Evolutionary conservation across 2,797 vertebrate species (phyloP).

Genomic region (Odontamblyopus lacepedii): DNA sequence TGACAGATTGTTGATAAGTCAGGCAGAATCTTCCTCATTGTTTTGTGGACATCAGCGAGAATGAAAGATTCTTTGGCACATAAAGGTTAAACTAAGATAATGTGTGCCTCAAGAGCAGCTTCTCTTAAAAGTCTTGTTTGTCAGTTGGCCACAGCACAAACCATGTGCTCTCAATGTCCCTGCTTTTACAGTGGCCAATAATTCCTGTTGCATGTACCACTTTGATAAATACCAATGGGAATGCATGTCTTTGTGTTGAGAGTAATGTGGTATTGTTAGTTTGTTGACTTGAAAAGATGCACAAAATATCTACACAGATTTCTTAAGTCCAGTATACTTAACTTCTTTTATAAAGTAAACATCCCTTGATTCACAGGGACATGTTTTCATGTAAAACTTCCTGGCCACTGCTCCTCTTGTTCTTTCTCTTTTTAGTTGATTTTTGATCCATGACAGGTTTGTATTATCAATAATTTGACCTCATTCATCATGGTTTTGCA

Average conservation of each 20-base stretch:
- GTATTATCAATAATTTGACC: slow-evolving; percentile 34
- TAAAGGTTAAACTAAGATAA: slow-evolving; percentile 1
- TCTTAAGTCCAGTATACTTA: background rate
- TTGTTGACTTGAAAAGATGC: background rate
- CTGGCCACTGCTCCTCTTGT: slow-evolving; percentile 14
- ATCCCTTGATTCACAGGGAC: background rate
- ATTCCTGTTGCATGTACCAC: slow-evolving; percentile 9
- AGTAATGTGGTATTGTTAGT: background rate
- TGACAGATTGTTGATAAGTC: slow-evolving; percentile 18
- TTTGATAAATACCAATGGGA: slow-evolving; percentile 15
- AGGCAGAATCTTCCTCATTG: slow-evolving; percentile 1
- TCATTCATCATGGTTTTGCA: slow-evolving; percentile 33
- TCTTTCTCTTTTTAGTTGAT: background rate
- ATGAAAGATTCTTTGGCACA: slow-evolving; percentile 5
- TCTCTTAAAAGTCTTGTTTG: slow-evolving; percentile 11
- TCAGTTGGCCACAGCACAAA: slow-evolving; percentile 15
- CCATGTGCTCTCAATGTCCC: slow-evolving; percentile 25
- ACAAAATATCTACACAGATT: background rate
- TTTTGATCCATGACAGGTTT: background rate
- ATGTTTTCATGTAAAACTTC: background rate
- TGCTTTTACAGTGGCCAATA: slow-evolving; percentile 9
- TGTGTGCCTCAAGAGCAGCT: slow-evolving; percentile 15
- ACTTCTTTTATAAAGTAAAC: background rate
- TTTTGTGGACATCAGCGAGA: slow-evolving; percentile 12
- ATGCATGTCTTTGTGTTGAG: slow-evolving; percentile 27